phyloP scores from a whole-genome alignment of 2,113 vertebrate genomes.

The Cynoglossus semilaevis region DNA sequence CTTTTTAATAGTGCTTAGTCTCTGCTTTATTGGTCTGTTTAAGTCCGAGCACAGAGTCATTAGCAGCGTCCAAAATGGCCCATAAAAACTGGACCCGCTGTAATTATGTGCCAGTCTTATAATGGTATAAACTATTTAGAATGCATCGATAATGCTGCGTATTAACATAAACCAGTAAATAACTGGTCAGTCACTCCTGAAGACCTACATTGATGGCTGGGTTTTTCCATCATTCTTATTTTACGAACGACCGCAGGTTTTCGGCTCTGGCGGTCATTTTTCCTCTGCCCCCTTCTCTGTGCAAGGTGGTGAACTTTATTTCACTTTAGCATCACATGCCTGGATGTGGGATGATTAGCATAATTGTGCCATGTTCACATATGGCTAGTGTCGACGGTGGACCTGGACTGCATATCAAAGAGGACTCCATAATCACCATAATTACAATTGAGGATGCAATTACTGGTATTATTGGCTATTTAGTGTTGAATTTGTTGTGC shows the following conservation, averaged over 20 bases:
- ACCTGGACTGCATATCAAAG: constrained; percentile 66
- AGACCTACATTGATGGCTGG: constrained; percentile 55
- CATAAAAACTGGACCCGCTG: constrained; percentile 74
- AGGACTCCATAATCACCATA: constrained; percentile 69
- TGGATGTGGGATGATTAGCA: constrained; percentile 68
- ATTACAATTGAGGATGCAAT: constrained; percentile 74
- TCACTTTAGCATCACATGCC: constrained; percentile 60
- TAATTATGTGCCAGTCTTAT: constrained; percentile 66
- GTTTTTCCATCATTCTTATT: constrained; percentile 42
- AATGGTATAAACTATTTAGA: constrained; percentile 57
- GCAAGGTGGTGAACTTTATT: constrained; percentile 70
- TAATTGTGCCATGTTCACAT: constrained; percentile 71
- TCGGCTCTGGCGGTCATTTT: constrained; percentile 34
- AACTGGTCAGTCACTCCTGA: constrained; percentile 42
- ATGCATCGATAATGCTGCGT: constrained; percentile 50
- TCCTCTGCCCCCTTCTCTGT: constrained; percentile 31
- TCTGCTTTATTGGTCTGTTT: constrained; percentile 76
- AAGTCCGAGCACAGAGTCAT: constrained; percentile 69
- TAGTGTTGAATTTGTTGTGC: constrained; percentile 66
- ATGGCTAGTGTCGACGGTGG: constrained; percentile 65
- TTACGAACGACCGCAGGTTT: constrained; percentile 43
- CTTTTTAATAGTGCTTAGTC: constrained; percentile 61
- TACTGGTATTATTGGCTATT: constrained; percentile 69
- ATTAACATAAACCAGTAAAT: constrained; percentile 61
- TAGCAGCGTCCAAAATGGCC: constrained; percentile 71